Evolutionary conservation across 1,140 invertebrate genomes (phyloP), one percentile per base, ranked within the genome.

Genomic region (Listronotus bonariensis): DNA sequence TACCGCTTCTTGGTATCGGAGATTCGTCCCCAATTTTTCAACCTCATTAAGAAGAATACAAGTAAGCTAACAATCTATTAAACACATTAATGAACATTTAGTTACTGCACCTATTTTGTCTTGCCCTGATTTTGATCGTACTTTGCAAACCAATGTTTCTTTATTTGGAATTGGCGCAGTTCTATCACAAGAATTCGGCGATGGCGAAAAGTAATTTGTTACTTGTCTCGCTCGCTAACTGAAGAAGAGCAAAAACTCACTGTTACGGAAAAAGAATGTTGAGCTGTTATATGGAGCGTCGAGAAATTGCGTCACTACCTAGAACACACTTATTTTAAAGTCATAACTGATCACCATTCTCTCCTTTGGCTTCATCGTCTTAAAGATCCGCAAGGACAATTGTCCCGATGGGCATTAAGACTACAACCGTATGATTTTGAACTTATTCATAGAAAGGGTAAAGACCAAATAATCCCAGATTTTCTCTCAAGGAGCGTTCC

Each of bases 291-390:
- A 1, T 75, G 71, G 66, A 75, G 75, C 6, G 66, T 84, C 1
- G 68, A 81, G 55, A 77, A 81, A 53, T 80, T 80, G 55, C 51
- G 73, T 18, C 65, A 56, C 34, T 85, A 79, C 70, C 43, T 84
- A 3, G 74, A 79, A 56, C 76, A 75, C 9, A 72, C 61, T 9
- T 57, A 76, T 17, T 83, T 86, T 57, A 75, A 41, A 6, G 74
- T 83, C 0, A 68, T 79, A 12, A 84, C 82, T 0, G 82, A 85
- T 62, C 81, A 83, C 56, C 70, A 74, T 42, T 74, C 77, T 8
- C 66, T 85, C 3, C 61, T 66, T 26, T 85, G 79, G 79, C 70
- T 85, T 2, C 68, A 75, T 10, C 72, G 73, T 2, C 67, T 82
- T 0, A 81, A 77, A 64, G 78, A 82, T 51, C 72, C 77, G 3